Conservation (phyloP, 2,797 vertebrate species). For the Xerus rutilus region DNA sequence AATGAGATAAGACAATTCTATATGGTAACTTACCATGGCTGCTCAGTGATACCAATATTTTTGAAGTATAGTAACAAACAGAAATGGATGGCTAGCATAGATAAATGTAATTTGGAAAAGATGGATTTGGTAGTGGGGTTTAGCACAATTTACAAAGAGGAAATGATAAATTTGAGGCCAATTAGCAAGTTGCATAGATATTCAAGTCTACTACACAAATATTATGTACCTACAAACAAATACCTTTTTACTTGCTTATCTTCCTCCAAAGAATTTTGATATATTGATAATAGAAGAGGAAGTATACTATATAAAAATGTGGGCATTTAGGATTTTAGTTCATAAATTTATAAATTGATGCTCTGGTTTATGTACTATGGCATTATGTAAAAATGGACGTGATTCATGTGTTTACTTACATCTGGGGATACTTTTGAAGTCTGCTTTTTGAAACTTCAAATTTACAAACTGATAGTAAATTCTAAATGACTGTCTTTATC, state of each 20-base stretch:
- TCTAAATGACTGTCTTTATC: not conserved
- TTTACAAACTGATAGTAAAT: not conserved
- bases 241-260: not conserved
- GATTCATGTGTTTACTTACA: not conserved
- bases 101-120: not conserved
- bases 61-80: not conserved
- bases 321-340: not conserved
- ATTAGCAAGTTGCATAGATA: not conserved
- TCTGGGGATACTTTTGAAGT: not conserved
- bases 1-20: not conserved
- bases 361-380: not conserved
- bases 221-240: not conserved
- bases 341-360: not conserved
- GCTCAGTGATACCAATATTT: not conserved
- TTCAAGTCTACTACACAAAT: not conserved
- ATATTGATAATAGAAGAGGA: not conserved
- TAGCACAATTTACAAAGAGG: not conserved
- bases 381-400: not conserved
- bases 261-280: not conserved
- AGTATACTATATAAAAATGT: not conserved
- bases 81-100: not conserved
- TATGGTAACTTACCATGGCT: not conserved
- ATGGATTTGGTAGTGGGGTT: not conserved
- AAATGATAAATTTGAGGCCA: not conserved
- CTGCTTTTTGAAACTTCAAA: not conserved